These are phyloP conservation scores for Vesta saturnalis DNA, from an alignment of 2,888 invertebrate genomes.

Conservation along the genomic window DNA sequence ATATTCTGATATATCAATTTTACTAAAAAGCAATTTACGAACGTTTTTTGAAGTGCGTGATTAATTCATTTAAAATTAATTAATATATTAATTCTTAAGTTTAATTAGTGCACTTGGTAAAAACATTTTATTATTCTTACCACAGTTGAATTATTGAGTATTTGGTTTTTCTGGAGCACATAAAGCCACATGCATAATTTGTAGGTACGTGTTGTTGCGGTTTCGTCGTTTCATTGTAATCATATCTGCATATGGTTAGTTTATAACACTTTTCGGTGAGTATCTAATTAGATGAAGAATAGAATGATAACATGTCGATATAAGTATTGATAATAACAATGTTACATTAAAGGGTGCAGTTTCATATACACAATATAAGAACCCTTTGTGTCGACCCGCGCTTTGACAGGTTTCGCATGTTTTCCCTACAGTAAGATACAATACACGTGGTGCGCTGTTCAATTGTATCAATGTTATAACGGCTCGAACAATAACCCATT, in stretches of 20 bases:
- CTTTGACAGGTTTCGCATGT: conserved; percentile 41
- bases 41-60: no score
- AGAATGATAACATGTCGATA: conserved; percentile 21
- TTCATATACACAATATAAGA: conserved; percentile 28
- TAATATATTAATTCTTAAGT: no score
- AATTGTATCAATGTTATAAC: conserved; percentile 40
- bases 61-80: no score
- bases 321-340: conserved; percentile 31
- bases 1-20: no score
- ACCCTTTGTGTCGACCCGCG: conserved; percentile 35
- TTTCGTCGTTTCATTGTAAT: conserved; percentile 26
- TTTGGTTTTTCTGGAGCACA: conserved; percentile 23
- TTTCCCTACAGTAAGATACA: conserved; percentile 37
- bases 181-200: conserved; percentile 25
- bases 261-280: not conserved
- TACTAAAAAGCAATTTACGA: no score
- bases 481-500: conserved; percentile 37
- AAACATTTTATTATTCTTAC: conserved; percentile 22
- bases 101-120: no score
- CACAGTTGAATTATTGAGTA: conserved; percentile 21
- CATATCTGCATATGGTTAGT: conserved; percentile 18
- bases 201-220: conserved; percentile 26
- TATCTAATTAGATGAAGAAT: conserved; percentile 20
- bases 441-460: conserved; percentile 38
- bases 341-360: conserved; percentile 36